phyloP scores from a whole-genome alignment of 2,888 invertebrate genomes.

The Metallyticus violacea region DNA sequence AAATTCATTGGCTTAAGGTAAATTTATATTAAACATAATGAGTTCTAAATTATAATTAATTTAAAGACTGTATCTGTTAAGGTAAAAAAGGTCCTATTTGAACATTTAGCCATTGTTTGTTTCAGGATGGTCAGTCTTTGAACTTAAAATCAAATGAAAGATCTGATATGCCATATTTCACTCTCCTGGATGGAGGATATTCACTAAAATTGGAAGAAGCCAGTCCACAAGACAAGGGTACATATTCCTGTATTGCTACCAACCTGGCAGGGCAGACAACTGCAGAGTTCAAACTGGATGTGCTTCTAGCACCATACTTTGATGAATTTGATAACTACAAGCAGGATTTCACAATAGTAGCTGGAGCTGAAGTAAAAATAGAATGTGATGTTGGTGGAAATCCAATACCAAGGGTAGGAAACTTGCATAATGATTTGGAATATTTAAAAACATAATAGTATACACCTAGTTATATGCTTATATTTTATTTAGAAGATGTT shows the following conservation, averaged over 20 bases:
- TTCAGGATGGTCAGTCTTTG: conserved; percentile 30
- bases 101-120: not conserved
- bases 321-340: conserved; percentile 30
- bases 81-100: too few species aligned
- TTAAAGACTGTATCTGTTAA: too few species aligned
- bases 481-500: too few species aligned
- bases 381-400: conserved; percentile 50
- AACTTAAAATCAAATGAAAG: conserved; percentile 26
- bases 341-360: conserved; percentile 6
- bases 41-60: too few species aligned
- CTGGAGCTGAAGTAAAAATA: conserved; percentile 44
- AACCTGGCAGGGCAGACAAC: conserved; percentile 58
- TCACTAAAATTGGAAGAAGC: conserved; percentile 35
- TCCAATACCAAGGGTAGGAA: conserved; percentile 47
- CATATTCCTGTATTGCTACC: conserved; percentile 58
- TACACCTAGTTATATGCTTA: too few species aligned
- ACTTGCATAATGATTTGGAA: too few species aligned
- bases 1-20: conserved; percentile 39
- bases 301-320: conserved; percentile 53
- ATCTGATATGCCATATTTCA: conserved; percentile 34
- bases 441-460: too few species aligned
- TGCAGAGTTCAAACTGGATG: conserved; percentile 52
- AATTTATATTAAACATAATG: not conserved
- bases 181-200: conserved; percentile 32
- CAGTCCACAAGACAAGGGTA: conserved; percentile 48